These are phyloP conservation scores for Toxotes lorentzi DNA, from an alignment of 2,797 vertebrate species.

Conservation along the genomic window DNA sequence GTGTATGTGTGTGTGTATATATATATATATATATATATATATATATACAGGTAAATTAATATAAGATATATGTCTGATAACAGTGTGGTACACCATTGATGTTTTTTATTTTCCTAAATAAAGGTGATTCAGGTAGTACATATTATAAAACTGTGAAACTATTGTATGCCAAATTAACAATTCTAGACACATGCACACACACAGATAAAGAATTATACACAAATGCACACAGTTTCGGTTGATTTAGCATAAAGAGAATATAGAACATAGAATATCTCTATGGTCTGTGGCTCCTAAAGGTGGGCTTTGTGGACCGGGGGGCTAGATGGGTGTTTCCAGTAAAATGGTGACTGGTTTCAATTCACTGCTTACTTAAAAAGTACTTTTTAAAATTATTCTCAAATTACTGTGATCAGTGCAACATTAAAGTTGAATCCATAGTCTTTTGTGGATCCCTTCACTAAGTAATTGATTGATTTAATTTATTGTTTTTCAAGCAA, in stretches of 20 bases:
- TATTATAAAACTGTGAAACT: conserved; percentile 55
- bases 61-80: conserved; percentile 78
- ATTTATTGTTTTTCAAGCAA: not conserved
- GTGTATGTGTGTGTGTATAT: conserved; percentile 43
- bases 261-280: not conserved
- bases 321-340: not conserved
- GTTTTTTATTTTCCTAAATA: conserved; percentile 79
- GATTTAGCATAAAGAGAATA: conserved; percentile 11
- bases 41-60: conserved; percentile 80
- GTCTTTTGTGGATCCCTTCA: not conserved
- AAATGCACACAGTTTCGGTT: not conserved
- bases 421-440: conserved; percentile 5
- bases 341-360: not conserved
- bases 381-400: not conserved
- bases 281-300: not conserved
- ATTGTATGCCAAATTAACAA: conserved; percentile 34
- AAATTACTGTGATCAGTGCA: not conserved
- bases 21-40: conserved; percentile 62
- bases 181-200: conserved; percentile 16
- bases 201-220: not conserved
- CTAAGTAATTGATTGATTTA: not conserved
- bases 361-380: not conserved
- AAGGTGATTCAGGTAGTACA: conserved; percentile 70
- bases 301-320: conserved; percentile 39
- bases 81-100: conserved; percentile 72